phyloP scores from a whole-genome alignment of 2,113 vertebrate species.

The Oxyura jamaicensis region DNA sequence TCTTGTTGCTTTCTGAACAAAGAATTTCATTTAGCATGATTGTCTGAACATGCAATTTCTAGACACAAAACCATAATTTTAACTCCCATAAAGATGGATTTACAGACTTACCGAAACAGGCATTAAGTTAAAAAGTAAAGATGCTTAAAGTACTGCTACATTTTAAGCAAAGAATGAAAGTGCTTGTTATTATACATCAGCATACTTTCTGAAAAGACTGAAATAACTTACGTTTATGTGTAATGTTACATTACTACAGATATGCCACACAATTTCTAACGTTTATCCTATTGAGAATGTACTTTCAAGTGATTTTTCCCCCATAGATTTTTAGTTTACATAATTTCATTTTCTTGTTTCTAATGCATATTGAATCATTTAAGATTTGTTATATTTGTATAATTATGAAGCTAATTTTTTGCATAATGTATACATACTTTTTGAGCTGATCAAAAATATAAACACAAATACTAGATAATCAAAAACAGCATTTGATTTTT shows the following conservation, averaged over 20 bases:
- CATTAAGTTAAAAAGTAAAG: background rate
- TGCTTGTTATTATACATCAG: accelerated
- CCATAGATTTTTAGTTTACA: background rate
- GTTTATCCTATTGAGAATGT: background rate
- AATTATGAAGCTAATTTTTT: background rate
- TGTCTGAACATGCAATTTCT: background rate
- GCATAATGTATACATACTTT: background rate
- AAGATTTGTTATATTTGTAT: background rate
- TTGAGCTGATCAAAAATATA: background rate
- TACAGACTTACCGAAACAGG: background rate
- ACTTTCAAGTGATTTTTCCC: background rate
- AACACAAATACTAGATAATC: background rate
- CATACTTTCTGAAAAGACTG: background rate
- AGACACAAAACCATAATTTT: background rate
- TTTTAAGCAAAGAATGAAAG: background rate
- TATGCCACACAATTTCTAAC: background rate
- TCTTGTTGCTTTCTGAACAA: background rate
- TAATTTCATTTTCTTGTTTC: background rate
- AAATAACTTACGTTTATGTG: background rate
- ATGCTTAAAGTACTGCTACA: background rate
- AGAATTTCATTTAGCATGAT: background rate
- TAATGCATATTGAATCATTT: background rate
- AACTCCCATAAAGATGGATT: background rate
- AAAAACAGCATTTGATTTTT: background rate
- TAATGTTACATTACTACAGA: background rate